A percentile compares a stretch with the other conserved stretches of the same genome.
phyloP scores from a whole-genome alignment of 2,797 vertebrate genomes.

The Amblyraja radiata region DNA sequence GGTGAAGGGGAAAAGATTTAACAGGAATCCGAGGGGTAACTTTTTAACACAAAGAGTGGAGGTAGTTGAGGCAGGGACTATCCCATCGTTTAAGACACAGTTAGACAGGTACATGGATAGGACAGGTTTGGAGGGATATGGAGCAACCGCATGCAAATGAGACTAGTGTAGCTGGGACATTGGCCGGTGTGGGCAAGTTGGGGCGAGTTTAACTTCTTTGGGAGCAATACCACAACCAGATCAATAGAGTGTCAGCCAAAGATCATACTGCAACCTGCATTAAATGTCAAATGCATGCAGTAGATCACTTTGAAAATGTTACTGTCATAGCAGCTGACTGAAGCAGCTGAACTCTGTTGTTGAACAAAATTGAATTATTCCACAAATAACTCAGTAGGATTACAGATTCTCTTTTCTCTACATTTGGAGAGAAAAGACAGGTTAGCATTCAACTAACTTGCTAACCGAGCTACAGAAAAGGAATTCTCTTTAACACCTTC shows the following conservation, averaged over 20 bases:
- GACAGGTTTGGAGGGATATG: no score
- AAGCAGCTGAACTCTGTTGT: background rate
- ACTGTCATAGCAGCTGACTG: background rate
- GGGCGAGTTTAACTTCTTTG: background rate
- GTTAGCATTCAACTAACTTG: background rate
- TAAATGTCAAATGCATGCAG: background rate
- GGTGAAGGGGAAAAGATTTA: no score
- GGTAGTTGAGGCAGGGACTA: no score
- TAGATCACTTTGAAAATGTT: no score
- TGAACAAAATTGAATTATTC: background rate
- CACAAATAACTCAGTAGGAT: background rate
- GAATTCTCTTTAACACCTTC: background rate
- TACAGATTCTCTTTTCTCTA: background rate
- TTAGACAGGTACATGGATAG: no score
- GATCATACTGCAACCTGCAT: background rate
- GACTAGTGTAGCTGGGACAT: no score
- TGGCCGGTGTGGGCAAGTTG: no score
- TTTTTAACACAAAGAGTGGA: no score
- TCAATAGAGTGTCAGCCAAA: background rate
- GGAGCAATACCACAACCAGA: background rate
- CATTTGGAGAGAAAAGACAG: background rate
- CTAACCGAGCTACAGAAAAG: background rate
- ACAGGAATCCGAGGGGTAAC: no score
- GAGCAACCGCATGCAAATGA: no score
- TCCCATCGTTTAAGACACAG: no score